Conservation (phyloP, 2,888 invertebrate species). For the Dicranocentrus wangi region DNA sequence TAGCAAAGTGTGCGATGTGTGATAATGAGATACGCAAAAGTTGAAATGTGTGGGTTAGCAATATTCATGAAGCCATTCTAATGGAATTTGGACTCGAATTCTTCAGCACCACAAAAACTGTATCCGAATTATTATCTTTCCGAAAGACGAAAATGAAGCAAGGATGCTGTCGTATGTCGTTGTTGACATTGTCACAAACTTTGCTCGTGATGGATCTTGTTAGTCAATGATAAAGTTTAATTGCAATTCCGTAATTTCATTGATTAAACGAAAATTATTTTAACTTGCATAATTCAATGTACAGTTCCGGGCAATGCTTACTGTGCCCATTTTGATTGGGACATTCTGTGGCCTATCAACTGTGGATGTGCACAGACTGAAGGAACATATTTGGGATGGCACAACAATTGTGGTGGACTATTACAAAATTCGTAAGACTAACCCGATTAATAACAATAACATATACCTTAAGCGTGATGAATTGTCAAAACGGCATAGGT, state of each 20-base stretch:
- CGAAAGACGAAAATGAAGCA: neutral
- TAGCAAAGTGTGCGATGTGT: too few species aligned
- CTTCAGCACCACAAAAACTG: too few species aligned
- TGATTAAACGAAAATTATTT: neutral
- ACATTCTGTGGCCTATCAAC: conserved; percentile 39
- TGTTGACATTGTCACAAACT: neutral
- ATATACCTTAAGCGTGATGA: neutral
- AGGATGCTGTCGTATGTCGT: neutral
- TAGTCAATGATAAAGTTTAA: neutral
- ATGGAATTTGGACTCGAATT: too few species aligned
- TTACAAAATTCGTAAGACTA: conserved; percentile 34
- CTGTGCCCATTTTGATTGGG: conserved; percentile 23
- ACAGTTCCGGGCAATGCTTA: conserved; percentile 32
- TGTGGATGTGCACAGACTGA: conserved; percentile 13
- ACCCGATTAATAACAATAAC: conserved; percentile 9
- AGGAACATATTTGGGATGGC: neutral
- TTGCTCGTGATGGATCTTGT: conserved; percentile 30
- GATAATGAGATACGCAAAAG: too few species aligned
- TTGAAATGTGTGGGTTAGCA: too few species aligned
- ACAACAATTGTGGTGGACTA: conserved; percentile 27
- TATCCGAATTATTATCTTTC: neutral
- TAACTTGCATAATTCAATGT: neutral
- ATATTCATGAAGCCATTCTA: too few species aligned
- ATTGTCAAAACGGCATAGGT: too few species aligned
- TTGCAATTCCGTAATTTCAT: neutral